Conservation (phyloP, 2,113 vertebrate genomes). For the Coreoperca whiteheadi region DNA sequence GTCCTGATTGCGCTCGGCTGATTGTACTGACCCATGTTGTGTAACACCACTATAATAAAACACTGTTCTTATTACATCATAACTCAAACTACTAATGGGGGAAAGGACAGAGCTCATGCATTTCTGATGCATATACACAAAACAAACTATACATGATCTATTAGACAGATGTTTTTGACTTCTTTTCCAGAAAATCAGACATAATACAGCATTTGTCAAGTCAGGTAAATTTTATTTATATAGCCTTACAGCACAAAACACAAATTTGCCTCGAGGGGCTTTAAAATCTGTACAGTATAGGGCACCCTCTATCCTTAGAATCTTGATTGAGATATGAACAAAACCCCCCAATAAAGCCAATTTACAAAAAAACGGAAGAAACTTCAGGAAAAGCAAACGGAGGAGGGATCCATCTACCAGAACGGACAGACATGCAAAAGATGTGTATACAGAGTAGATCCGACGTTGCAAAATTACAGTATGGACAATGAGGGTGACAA, state of each 20-base stretch:
- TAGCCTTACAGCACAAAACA: not conserved
- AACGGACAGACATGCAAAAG: not conserved
- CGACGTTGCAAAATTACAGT: no score
- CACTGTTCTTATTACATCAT: conserved; percentile 11
- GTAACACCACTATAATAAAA: conserved; percentile 51
- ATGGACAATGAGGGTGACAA: not conserved
- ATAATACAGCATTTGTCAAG: not conserved
- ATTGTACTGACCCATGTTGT: conserved; percentile 56
- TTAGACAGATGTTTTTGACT: conserved; percentile 5
- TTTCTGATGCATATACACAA: conserved; percentile 12
- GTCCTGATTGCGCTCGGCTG: conserved; percentile 44
- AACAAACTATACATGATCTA: not conserved
- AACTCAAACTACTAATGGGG: conserved; percentile 26
- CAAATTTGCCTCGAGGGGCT: not conserved
- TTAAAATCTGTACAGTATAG: not conserved
- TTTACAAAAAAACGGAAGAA: no score
- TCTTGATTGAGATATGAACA: no score
- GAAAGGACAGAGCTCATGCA: conserved; percentile 18
- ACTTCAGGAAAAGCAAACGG: not conserved
- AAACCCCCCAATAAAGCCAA: no score
- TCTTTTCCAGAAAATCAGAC: not conserved
- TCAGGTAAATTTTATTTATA: not conserved
- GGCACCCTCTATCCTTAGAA: not conserved
- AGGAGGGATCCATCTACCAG: not conserved
- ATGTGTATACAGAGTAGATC: not conserved